Conservation (phyloP, 1,140 invertebrate species). For the Neocloeon triangulifer region DNA sequence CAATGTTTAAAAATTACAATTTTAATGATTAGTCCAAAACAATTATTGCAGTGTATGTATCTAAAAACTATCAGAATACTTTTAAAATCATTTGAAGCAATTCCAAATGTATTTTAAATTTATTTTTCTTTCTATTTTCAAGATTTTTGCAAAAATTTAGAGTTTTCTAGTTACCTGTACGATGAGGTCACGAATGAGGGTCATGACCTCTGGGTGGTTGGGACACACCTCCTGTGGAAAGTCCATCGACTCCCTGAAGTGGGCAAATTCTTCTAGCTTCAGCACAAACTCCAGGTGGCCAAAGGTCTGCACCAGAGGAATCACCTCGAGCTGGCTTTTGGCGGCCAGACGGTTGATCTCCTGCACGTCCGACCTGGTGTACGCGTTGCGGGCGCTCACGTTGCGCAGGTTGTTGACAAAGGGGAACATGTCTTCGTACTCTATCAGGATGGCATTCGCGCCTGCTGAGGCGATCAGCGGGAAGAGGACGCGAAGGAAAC, state of each 20-base stretch:
- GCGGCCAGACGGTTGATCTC: conserved; percentile 22
- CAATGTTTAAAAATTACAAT: no score
- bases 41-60: no score
- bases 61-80: no score
- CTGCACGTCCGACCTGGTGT: conserved; percentile 21
- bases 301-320: conserved; percentile 47
- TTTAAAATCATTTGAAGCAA: no score
- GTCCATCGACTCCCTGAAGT: conserved; percentile 26
- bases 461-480: conserved; percentile 25
- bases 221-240: conserved; percentile 26
- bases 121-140: no score
- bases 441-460: conserved; percentile 24
- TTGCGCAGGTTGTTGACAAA: conserved; percentile 16
- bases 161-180: no score
- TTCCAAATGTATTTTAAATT: no score
- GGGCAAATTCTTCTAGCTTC: conserved; percentile 26
- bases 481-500: conserved; percentile 23
- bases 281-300: conserved; percentile 42
- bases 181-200: conserved; percentile 24
- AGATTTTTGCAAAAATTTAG: no score
- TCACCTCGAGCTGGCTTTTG: conserved; percentile 28
- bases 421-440: conserved; percentile 31
- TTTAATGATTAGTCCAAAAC: no score
- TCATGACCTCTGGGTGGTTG: conserved; percentile 21
- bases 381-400: conserved; percentile 18